These are phyloP conservation scores for Eonycteris spelaea DNA, from an alignment of 2,113 vertebrate species.

Conservation along the genomic window DNA sequence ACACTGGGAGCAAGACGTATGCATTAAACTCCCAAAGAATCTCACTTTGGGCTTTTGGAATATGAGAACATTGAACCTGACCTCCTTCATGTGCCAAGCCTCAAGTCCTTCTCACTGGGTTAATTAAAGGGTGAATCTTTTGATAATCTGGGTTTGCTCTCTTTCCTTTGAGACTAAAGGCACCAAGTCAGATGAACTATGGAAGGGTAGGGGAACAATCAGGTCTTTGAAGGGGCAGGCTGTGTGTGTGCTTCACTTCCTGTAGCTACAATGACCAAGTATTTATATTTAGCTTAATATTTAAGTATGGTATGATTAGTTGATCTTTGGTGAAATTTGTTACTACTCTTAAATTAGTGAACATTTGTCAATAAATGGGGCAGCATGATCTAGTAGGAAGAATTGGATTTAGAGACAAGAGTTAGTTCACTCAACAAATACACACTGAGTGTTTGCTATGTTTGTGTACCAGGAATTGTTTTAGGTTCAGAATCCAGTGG, in stretches of 20 bases:
- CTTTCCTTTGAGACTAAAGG: not conserved
- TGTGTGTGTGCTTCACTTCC: not conserved
- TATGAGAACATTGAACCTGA: not conserved
- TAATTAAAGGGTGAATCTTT: not conserved
- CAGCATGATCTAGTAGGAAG: not conserved
- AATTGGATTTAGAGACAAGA: not conserved
- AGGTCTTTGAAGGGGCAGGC: not conserved
- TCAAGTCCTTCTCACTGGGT: not conserved
- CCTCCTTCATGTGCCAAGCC: not conserved
- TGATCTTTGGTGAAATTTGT: conserved; percentile 12
- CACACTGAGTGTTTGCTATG: not conserved
- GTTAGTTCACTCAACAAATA: not conserved
- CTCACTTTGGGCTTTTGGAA: not conserved
- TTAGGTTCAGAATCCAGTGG: not conserved
- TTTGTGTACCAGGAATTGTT: conserved; percentile 12
- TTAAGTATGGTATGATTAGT: not conserved
- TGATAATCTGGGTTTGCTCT: not conserved
- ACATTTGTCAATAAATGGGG: not conserved
- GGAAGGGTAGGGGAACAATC: not conserved
- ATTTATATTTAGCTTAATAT: not conserved
- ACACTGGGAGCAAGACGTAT: not conserved
- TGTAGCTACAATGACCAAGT: not conserved
- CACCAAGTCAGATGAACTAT: not conserved
- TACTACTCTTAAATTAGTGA: not conserved
- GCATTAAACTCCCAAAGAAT: not conserved